Evolutionary conservation across 2,888 invertebrate genomes (phyloP), one percentile per base, ranked within the genome.

Genomic region (Lithophane socia): DNA sequence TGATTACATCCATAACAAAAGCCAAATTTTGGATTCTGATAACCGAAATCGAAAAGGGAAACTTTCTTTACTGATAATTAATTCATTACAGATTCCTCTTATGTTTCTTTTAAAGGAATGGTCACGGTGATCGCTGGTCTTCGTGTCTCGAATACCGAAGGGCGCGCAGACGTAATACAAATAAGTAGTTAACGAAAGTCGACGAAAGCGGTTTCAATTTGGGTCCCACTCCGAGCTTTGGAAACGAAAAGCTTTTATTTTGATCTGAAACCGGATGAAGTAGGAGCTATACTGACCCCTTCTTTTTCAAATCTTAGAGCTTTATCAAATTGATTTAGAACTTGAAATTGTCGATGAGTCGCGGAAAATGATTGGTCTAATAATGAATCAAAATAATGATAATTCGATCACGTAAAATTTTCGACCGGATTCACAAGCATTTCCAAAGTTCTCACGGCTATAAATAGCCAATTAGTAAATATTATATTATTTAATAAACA

Each of bases 401-500:
- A 16, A 29, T 60, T 13, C 1, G 8, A 60, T 29, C 16, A 29
- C 18, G 16, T 16, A 60, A 16, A 7, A 58, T 54, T 63, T 60
- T 37, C 0, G 0, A 58, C 2, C 5, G 12, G 21, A 52, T 52
- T 52, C 52, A 52, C 18, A 37, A 61, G 64, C 1, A 42, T 44
- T 42, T 63, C 8, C 49, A 60, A 64, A 67, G 71, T 75, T 79
- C 75, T 64, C 75, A 77, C 68, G 56, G 42, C 54, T 71, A 60
- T 64, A 71, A 56, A 79, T 75, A 71, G 63, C 64, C n/a, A 73
- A 70, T 85, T 77, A 76, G 47, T 79, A 52, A 73, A 77, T 82
- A 70, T 64, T 75, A 54, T 65, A 68, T 73, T 71, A 61, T 77
- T 79, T 74, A 77, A 73, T 72, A 75, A 81, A 64, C 44, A 65